Evolutionary conservation across 2,797 vertebrate genomes (phyloP), one percentile per base, ranked within the genome.

Genomic region (Petrocephalus sullivani): DNA sequence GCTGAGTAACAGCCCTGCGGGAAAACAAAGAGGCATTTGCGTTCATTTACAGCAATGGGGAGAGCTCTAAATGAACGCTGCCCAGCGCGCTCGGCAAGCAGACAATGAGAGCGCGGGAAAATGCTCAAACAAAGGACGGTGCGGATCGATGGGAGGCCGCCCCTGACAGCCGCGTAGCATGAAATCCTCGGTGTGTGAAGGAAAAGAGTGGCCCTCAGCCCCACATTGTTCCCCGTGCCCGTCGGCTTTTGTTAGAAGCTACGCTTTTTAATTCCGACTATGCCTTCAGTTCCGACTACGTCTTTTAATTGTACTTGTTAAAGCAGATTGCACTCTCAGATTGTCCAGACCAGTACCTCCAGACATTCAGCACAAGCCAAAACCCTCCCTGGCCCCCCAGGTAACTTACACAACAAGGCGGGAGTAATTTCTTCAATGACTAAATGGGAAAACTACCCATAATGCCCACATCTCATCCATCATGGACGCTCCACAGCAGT

Each of bases 1-100:
- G 97, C 96, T 0, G 97, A 96, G 93, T 99, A 99, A 90, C 98
- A 99, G 85, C 97, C 97, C 98, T 98, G 92, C 84, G 53, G 89
- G 92, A 64, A 86, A 58, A 82, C 75, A 82, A 49, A 89, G 51
- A 58, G 1, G 82, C 5, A 75, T 41, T 53, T 8, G 12, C 12
- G 51, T n/a, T 19, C 54, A n/a, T 53, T 6, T 37, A 41, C 21
- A 54, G 49, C 51, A 28, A 23, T 12, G 4, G 14, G 19, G 10
- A 19, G 37, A 56, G 37, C 23, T 28, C 28, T 28, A 28, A 0
- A 28, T 54, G 86, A 21, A 10, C 21, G 21, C 4, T 16, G 49
- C 19, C 64, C 46, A 75, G 3, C 49, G 23, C 21, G 23, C 9
- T 37, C 4, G 51, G 21, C 10, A 12, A 51, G 81, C 6, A 89